Evolutionary conservation across 2,888 invertebrate species (phyloP), one percentile per base, ranked within the genome.

Genomic region (Aspidiotus rigidus): DNA sequence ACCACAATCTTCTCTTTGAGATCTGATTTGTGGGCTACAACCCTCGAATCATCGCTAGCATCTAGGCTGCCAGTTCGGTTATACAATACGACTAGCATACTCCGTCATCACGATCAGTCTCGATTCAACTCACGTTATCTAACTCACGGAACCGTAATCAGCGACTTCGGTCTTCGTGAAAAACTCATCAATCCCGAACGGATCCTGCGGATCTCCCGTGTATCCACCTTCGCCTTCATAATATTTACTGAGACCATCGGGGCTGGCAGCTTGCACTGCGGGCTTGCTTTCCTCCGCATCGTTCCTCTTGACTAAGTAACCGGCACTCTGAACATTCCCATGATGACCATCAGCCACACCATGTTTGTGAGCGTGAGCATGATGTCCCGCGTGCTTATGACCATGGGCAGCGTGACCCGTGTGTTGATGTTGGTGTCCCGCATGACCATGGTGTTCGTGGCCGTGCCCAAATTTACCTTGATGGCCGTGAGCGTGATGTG

Each of bases 361-460:
- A 40, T 72, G 72, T 17, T 74, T 73, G 9, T 74, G 74, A 10
- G 71, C 70, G 66, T 74, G 74, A 42, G 72, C 67, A 28, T 71
- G 71, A 41, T 73, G 70, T 1, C 74, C 74, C 54, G 72, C 63
- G 53, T 74, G 74, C 39, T 73, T 73, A 62, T 74, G 74, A 13
- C 66, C 70, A 59, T 73, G 74, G 10, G 72, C 71, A 11, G 73
- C 70, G 42, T 73, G 71, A 1, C 73, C 74, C n/a, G 72, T 69
- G 57, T 74, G 74, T 10, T 70, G 66, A 67, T 74, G 74, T 11
- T 42, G 54, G 59, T 74, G 74, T 40, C 71, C 70, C 6, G 71
- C 70, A 57, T 73, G 72, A 8, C 74, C 74, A 15, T 74, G 73
- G 56, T 75, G 75, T 44, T 74, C 72, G 69, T 75, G 74, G 2